Evolutionary conservation across 1,140 invertebrate species (phyloP).

Genomic region (Papilio aristodemus): DNA sequence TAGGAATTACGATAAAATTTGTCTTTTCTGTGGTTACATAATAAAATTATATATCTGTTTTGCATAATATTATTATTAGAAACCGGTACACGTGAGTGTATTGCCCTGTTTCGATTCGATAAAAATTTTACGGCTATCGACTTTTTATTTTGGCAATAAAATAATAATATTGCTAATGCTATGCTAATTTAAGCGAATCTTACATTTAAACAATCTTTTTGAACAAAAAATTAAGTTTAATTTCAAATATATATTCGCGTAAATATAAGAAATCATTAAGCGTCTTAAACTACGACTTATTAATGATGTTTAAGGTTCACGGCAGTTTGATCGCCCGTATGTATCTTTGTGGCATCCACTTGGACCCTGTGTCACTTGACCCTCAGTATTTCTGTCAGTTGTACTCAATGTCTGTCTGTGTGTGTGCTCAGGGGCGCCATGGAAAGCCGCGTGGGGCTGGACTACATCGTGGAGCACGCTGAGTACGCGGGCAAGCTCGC

Average conservation of each 20-base stretch:
- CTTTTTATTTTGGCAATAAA: not conserved
- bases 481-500: conserved; percentile 96
- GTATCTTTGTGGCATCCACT: too few relatives aligned
- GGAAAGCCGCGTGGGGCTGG: conserved; percentile 93
- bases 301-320: too few relatives aligned
- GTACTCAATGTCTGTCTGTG: not conserved
- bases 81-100: not conserved
- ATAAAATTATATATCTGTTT: not conserved
- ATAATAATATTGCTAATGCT: not conserved
- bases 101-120: not conserved
- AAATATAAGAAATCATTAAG: too few relatives aligned
- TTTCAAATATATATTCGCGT: too few relatives aligned
- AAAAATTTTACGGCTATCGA: not conserved
- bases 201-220: too few relatives aligned
- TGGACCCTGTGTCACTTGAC: too few relatives aligned
- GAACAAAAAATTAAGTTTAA: too few relatives aligned
- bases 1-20: not conserved
- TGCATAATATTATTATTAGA: not conserved
- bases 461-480: conserved; percentile 95
- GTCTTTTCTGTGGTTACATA: not conserved
- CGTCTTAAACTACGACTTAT: too few relatives aligned
- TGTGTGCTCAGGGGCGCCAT: conserved; percentile 71
- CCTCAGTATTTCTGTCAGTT: too few relatives aligned
- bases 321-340: too few relatives aligned
- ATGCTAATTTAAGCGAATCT: too few relatives aligned